Conservation (phyloP, 2,888 invertebrate species). For the Rhagium mordax region DNA sequence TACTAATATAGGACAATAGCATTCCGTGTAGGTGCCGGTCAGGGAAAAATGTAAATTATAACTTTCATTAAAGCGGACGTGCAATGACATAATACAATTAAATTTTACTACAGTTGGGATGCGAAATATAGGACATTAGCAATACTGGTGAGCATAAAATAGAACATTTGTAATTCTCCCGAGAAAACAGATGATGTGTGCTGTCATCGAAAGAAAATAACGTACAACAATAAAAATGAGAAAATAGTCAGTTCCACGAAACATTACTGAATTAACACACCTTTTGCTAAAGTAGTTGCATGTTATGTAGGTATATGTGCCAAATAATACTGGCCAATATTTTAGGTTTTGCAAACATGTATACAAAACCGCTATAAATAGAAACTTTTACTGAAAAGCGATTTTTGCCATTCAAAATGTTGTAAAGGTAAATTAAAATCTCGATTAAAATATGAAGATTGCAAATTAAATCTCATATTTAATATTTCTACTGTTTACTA, state of each 20-base stretch:
- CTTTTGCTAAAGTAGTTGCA: too few species aligned
- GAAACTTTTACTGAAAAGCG: too few species aligned
- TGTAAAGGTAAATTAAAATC: too few species aligned
- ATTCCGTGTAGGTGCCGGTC: conserved; percentile 24
- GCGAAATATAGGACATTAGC: neutral
- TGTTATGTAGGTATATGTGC: too few species aligned
- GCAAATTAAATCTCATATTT: too few species aligned
- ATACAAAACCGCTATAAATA: too few species aligned
- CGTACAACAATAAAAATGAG: neutral
- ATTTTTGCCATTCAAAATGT: too few species aligned
- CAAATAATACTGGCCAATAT: too few species aligned
- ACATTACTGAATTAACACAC: neutral
- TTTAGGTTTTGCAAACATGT: too few species aligned
- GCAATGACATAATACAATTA: conserved; percentile 27
- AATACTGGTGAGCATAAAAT: neutral
- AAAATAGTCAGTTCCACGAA: neutral
- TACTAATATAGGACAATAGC: conserved; percentile 22
- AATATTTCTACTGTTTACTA: too few species aligned
- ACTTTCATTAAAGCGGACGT: conserved; percentile 26
- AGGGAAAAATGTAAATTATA: conserved; percentile 26
- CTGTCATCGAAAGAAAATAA: neutral
- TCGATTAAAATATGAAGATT: too few species aligned
- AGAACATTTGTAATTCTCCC: neutral
- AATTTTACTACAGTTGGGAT: neutral
- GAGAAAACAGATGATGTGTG: neutral